Base-by-base conservation (phyloP, 2,113 vertebrate species). In the Tupaia tana region DNA sequence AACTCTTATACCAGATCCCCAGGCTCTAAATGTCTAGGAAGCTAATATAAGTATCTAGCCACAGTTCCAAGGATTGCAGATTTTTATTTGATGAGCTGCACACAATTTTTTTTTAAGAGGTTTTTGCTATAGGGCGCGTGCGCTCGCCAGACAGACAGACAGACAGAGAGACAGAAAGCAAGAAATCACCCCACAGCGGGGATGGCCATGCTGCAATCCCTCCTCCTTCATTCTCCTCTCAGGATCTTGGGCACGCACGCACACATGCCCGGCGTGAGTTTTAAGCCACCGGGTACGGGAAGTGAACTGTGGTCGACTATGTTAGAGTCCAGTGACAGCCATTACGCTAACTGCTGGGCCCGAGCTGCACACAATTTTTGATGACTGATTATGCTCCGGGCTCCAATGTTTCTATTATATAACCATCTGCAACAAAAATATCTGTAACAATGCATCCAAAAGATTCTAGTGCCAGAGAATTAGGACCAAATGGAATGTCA, bases 31-130 rank as follows among this genome's bases (percentile, higher is more conserved):
- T 59, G 18, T 85, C 83, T 85, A 74, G 34, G 67, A 93, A 88
- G 73, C 25, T 91, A 80, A 86, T 89, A 89, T 22, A 81, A 86
- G 13, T 64, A 61, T 93, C 56, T 85, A 90, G 31, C 22, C 24
- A 24, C 27, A 29, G 13, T 81, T 93, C 11, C 22, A 81, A 93
- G 66, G 34, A 66, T 31, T 81, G 54, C 34, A 93, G 67, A 66
- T 67, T 80, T 97, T 95, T 80, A 93, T 95, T 96, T 93, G 56
- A 93, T 71, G 61, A 93, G 16, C 71, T 81, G 69, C 79, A 54
- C 52, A 93, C 67, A 81, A 61, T 66, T 89, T 91, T 84, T 95
- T 52, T n/a, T n/a, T n/a, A n/a, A n/a, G n/a, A n/a, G n/a, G 43
- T 43, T 43, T 43, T 43, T 43, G 43, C 43, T 43, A 43, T 43